Base-by-base conservation (phyloP, 1,140 invertebrate genomes). In the Scaptodrosophila lebanonensis region DNA sequence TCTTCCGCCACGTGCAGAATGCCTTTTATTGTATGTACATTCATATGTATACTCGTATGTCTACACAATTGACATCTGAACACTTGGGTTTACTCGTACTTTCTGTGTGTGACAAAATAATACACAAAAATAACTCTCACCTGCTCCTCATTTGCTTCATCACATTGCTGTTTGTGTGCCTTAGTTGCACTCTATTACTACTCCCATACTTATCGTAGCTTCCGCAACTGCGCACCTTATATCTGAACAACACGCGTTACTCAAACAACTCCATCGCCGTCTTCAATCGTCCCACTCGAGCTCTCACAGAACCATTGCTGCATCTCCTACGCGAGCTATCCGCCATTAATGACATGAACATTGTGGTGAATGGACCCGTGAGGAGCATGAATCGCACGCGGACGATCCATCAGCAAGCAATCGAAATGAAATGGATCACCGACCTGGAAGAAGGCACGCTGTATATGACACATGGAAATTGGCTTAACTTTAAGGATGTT, bases 221-320 rank as follows among this genome's bases (percentile, higher is more conserved):
- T 1, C 27, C 22, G n/a, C 36, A 50, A 9, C 12, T 79, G 7
- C 65, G 20, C 9, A 43, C 39, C 73, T 50, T 87, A 82, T 20
- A 71, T 88, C 76, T 95, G 38, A 96, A 96, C 87, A 95, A 95
- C 67, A 95, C 94, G 1, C 89, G 89, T n/a, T 89, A 90, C 48
- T 91, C 94, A 1, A 89, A 89, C 39, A 89, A 91, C n/a, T 89
- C 94, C 35, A 89, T 95, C 6, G 83, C 96, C 7, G 94, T 96
- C 87, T 96, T 96, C 87, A 97, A 96, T 87, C 88, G 95, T 3
- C 94, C 95, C 1, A 95, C 95, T 0, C 96, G 95, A 87, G 93
- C 94, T 38, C 87, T 87, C 2, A 93, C 50, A 92, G 95, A 87
- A 95, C 93, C 2, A 92, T 12, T 77, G 15, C 7, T 79, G 5